Conservation (phyloP, 2,113 vertebrate species). For the Gnathonemus longibarbis region DNA sequence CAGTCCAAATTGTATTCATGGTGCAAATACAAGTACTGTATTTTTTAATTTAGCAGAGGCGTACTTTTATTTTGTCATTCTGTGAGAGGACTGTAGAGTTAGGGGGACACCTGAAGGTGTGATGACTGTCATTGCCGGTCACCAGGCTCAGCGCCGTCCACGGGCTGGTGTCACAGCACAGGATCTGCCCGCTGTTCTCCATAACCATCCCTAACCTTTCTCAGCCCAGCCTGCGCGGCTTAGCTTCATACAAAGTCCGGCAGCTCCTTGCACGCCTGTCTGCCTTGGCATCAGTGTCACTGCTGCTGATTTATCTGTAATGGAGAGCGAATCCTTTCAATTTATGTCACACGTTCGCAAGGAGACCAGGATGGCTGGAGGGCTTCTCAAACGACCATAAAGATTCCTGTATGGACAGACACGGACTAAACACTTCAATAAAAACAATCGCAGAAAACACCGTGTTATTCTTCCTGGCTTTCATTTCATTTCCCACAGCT, state of each 20-base stretch:
- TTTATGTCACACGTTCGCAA: neutral
- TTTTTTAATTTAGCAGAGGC: neutral
- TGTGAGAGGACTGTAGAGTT: slow-evolving; percentile 21
- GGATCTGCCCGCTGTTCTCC: neutral
- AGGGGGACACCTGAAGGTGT: slow-evolving; percentile 22
- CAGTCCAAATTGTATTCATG: slow-evolving; percentile 19
- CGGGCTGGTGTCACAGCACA: neutral
- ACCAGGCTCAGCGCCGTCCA: neutral
- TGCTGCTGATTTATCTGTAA: neutral
- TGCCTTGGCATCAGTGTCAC: neutral
- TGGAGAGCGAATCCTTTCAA: neutral
- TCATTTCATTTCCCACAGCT: neutral
- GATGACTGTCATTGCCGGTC: slow-evolving; percentile 11
- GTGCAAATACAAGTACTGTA: slow-evolving; percentile 34
- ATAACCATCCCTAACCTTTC: neutral
- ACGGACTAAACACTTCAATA: neutral
- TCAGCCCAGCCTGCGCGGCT: neutral
- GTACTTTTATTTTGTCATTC: neutral
- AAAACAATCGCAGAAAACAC: neutral
- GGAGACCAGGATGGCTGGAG: neutral
- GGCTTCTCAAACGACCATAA: neutral
- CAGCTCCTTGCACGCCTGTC: neutral
- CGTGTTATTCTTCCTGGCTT: neutral
- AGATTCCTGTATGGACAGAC: neutral
- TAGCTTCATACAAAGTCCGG: neutral